Percentiles rank a stretch among this genome's conserved stretches.
Conservation (phyloP, 2,888 invertebrate species). For the Protophormia terraenovae region DNA sequence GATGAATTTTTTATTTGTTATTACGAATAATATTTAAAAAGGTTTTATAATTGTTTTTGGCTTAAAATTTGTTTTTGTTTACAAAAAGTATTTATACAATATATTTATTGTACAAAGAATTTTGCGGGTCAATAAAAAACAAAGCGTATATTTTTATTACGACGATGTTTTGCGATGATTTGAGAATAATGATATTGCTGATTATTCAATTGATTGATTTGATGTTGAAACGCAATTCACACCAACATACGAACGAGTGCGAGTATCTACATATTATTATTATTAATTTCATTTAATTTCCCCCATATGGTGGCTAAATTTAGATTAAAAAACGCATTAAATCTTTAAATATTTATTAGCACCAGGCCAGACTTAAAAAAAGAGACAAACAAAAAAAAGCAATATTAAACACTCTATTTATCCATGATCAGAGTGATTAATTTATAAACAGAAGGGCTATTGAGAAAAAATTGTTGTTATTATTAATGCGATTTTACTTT, state of each 20-base stretch:
- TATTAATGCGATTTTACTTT: background rate
- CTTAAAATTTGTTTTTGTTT: background rate
- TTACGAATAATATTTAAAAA: background rate
- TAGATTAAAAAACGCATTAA: background rate
- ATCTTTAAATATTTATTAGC: background rate
- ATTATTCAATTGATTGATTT: background rate
- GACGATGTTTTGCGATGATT: background rate
- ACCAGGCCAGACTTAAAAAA: background rate
- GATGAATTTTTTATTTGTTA: background rate
- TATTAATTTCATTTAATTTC: background rate
- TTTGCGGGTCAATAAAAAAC: slow-evolving; percentile 5
- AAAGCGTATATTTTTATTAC: background rate
- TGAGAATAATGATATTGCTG: background rate
- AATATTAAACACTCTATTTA: background rate
- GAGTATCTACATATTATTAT: background rate
- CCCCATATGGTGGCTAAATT: background rate
- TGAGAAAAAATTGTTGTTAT: background rate
- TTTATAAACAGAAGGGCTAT: background rate
- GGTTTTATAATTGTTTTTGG: background rate
- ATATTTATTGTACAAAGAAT: too few species aligned
- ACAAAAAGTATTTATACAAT: background rate
- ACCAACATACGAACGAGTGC: background rate
- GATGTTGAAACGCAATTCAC: background rate
- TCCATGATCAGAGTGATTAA: background rate
- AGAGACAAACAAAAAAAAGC: background rate